These are phyloP conservation scores for Bovichtus diacanthus DNA, from an alignment of 2,797 vertebrate species.

Conservation along the genomic window DNA sequence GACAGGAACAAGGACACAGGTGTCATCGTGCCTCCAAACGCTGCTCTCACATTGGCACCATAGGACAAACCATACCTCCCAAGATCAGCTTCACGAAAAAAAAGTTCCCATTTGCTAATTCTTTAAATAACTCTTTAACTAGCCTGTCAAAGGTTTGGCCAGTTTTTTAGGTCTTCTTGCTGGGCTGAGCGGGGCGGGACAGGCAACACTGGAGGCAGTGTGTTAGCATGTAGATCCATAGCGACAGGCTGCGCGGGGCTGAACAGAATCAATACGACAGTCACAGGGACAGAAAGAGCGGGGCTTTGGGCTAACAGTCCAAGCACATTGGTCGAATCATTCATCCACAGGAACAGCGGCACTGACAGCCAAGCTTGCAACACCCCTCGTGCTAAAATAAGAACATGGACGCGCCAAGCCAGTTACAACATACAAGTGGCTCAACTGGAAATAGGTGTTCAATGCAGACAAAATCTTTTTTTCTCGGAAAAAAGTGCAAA, in stretches of 20 bases:
- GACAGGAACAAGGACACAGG: slow-evolving; percentile 89
- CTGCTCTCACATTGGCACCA: slow-evolving; percentile 67
- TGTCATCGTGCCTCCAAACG: slow-evolving; percentile 83
- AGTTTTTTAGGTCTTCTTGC: slow-evolving; percentile 55
- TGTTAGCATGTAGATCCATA: slow-evolving; percentile 94
- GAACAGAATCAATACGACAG: slow-evolving; percentile 99
- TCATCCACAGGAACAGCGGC: slow-evolving; percentile 90
- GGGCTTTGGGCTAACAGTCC: slow-evolving; percentile 97
- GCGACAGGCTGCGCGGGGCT: slow-evolving; percentile 92
- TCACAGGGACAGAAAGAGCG: slow-evolving; percentile 92
- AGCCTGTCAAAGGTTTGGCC: slow-evolving; percentile 45
- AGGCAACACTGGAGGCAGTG: slow-evolving; percentile 87
- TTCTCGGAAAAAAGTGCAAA: background rate
- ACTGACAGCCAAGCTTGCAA: slow-evolving; percentile 90
- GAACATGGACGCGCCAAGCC: slow-evolving; percentile 35
- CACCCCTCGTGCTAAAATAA: slow-evolving; percentile 75
- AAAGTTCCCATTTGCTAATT: slow-evolving; percentile 59
- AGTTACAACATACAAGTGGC: slow-evolving; percentile 40
- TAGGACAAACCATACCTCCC: slow-evolving; percentile 39
- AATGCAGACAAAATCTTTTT: background rate
- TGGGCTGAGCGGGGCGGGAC: slow-evolving; percentile 47
- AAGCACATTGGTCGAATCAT: slow-evolving; percentile 98
- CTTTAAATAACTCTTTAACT: slow-evolving; percentile 74
- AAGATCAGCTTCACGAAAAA: slow-evolving; percentile 22
- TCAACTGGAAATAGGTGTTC: slow-evolving; percentile 20